Evolutionary conservation across 2,113 vertebrate genomes (phyloP), one percentile per base, ranked within the genome.

Genomic region (Regulus satrapa): DNA sequence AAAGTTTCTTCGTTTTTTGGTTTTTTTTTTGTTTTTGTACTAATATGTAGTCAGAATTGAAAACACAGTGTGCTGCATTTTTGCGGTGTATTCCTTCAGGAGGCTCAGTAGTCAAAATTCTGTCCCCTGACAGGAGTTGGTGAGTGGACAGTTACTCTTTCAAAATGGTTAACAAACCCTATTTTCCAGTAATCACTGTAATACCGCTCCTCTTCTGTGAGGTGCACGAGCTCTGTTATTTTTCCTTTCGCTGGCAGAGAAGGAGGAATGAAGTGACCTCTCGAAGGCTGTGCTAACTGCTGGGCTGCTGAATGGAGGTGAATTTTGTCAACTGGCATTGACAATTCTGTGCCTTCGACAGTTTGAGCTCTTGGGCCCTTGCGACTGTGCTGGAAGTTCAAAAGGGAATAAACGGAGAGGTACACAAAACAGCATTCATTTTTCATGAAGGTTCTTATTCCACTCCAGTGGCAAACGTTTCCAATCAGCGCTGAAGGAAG

Each of bases 381-480:
- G 41, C 29, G 75, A 77, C 78, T 71, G 40, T 63, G 81, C 64
- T 52, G 52, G 68, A 92, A 63, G 80, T 94, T 95, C 86, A 94
- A 85, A 88, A 94, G 64, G 64, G 71, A 92, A 68, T 68, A 90
- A 93, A 85, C 75, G 2, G 43, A 59, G 88, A 86, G 52, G 56
- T 67, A 51, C 43, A 74, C 72, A 94, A 94, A 94, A 84, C 79
- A 92, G 24, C 59, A 91, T 89, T 34, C 69, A 87, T 95, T 95
- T 96, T 91, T 95, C 73, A 89, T 94, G 17, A 80, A 52, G 84
- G 62, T 91, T 94, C 95, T 93, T 76, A 68, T 93, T 94, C 52
- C 40, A 64, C 61, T 87, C 34, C 61, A 71, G 80, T 43, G 63
- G 61, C 61, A 71, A 84, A 46, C 0, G 1, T 40, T 67, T 67